Conservation (phyloP, 2,797 vertebrate genomes). For the Onychomys torridus region DNA sequence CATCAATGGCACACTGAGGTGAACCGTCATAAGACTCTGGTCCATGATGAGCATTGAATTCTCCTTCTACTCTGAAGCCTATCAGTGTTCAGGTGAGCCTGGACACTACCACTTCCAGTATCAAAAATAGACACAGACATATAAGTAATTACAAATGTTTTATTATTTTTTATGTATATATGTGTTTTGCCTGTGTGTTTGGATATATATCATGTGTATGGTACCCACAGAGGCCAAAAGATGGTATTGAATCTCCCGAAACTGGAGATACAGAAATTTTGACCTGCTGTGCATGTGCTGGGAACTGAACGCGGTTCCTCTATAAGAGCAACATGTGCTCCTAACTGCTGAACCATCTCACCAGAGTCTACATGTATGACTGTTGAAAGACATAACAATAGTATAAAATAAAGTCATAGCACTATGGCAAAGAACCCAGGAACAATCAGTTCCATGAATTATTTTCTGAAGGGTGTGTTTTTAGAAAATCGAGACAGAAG, state of each 20-base stretch:
- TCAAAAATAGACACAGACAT: background rate
- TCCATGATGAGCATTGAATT: background rate
- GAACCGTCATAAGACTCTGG: background rate
- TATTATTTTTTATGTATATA: background rate
- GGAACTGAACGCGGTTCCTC: background rate
- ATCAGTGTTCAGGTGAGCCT: background rate
- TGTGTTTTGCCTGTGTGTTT: background rate
- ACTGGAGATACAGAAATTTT: background rate
- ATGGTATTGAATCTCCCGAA: background rate
- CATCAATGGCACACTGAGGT: background rate
- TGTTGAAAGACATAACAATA: background rate
- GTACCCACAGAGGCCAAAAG: background rate
- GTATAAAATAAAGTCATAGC: background rate
- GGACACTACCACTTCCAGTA: background rate
- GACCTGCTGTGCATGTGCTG: background rate
- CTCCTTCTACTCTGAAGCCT: background rate
- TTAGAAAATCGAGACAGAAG: background rate
- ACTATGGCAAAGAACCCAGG: background rate
- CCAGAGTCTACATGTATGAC: background rate
- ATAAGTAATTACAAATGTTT: background rate
- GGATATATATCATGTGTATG: background rate
- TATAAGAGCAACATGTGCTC: background rate
- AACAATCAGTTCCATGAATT: background rate
- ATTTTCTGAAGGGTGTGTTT: background rate
- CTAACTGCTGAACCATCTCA: background rate